Base-by-base conservation (phyloP, 1,140 invertebrate species). In the Lepidotrigona ventralis region DNA sequence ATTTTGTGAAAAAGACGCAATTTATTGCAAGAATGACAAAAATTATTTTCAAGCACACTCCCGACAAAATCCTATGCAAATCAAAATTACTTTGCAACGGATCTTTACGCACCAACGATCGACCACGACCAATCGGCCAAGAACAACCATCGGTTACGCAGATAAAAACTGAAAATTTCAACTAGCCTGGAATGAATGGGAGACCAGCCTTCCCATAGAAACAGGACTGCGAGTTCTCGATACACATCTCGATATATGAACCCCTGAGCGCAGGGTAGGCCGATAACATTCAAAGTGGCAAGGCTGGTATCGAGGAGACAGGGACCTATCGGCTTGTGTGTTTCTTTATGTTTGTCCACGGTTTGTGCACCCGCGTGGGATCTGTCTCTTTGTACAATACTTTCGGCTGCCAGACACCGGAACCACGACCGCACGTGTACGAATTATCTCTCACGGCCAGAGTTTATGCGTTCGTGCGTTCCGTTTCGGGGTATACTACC, bases 201-300 rank as follows among this genome's bases (percentile, higher is more conserved):
- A 53, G 17, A 23, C 19, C 76, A 17, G 21, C 26, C 53, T 66
- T 63, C 14, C 12, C 6, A 3, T 51, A 39, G 15, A 51, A 78
- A 82, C 75, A 39, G 33, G 86, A 29, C 71, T 72, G n/a, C 51
- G 33, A 26, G 72, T 23, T 4, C 46, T 69, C 82, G 86, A 81
- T 84, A 84, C 39, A 70, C 58, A 58, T 84, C n/a, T 69, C 77
- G 82, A 81, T 84, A 81, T 69, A 78, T 46, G 78, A 76, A 75
- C 58, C 60, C 51, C 58, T 56, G 56, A 17, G 33, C n/a, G 58
- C 77, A 29, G 53, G 75, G 70, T 85, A 70, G 53, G 68, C 64
- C 60, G 86, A 87, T 88, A 88, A 82, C 76, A 58, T 87, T 88
- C 71, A 72, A 79, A 81, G 78, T 85, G 72, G 66, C 74, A 21